Evolutionary conservation across 2,888 invertebrate species (phyloP).

Genomic region (Orthonychiurus folsomi): DNA sequence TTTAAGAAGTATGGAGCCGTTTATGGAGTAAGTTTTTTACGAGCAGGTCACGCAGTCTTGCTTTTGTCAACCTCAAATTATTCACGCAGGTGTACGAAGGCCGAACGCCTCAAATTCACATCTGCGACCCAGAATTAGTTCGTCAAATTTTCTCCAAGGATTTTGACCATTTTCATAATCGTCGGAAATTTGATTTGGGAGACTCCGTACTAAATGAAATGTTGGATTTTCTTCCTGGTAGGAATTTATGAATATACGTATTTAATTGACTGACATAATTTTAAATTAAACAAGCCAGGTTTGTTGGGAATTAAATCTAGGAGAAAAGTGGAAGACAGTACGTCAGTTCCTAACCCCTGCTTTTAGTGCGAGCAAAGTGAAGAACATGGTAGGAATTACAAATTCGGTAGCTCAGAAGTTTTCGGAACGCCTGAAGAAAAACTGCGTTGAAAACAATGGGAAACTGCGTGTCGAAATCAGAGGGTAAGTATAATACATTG

Average conservation of each 20-base stretch:
- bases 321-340: constrained; percentile 37
- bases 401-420: constrained; percentile 25
- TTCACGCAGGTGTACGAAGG: constrained; percentile 39
- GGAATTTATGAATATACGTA: constrained; percentile 1
- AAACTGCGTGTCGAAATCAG: constrained; percentile 30
- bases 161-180: constrained; percentile 28
- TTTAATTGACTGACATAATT: background rate
- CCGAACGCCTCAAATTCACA: constrained; percentile 31
- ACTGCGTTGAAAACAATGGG: constrained; percentile 17
- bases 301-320: too few species aligned
- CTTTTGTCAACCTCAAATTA: too few species aligned
- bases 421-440: constrained; percentile 23
- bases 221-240: constrained; percentile 34
- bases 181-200: constrained; percentile 26
- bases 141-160: constrained; percentile 35
- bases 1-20: constrained; percentile 36
- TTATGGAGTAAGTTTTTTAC: constrained; percentile 36
- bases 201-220: constrained; percentile 32
- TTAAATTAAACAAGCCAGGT: too few species aligned
- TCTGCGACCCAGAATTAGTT: constrained; percentile 35
- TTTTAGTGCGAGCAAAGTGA: constrained; percentile 34
- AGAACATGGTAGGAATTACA: constrained; percentile 26
- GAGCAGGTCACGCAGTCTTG: too few species aligned
- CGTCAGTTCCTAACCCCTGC: constrained; percentile 27
- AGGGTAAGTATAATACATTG: constrained; percentile 27